Evolutionary conservation across 2,888 invertebrate genomes (phyloP).

Genomic region (Ectemnius continuus): DNA sequence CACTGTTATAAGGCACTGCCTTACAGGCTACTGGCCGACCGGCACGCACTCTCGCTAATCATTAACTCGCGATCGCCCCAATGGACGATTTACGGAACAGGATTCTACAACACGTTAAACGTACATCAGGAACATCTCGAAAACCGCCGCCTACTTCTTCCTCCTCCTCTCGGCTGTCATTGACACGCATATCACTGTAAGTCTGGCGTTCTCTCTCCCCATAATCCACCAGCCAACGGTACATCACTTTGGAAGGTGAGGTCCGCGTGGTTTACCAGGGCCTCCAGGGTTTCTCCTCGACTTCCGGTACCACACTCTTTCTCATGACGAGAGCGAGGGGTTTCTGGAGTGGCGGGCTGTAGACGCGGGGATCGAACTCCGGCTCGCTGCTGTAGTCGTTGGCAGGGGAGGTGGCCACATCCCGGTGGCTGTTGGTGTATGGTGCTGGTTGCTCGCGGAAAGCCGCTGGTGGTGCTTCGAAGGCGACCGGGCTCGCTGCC

Average conservation of each 20-base stretch:
- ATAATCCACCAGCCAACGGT: no score
- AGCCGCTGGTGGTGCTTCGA: conserved; percentile 79
- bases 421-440: conserved; percentile 77
- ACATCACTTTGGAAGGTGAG: no score
- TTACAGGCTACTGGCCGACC: conserved; percentile 70
- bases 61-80: conserved; percentile 34
- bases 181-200: conserved; percentile 37
- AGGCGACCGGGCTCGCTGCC: conserved; percentile 77
- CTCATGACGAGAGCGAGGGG: conserved; percentile 88
- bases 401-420: conserved; percentile 78
- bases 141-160: conserved; percentile 1
- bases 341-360: conserved; percentile 79
- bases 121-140: conserved; percentile 46
- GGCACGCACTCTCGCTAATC: conserved; percentile 49
- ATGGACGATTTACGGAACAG: conserved; percentile 20
- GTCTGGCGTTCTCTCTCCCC: background rate
- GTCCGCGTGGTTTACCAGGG: conserved; percentile 82
- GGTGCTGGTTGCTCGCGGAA: conserved; percentile 75
- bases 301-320: conserved; percentile 80
- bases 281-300: conserved; percentile 89
- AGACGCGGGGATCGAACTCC: conserved; percentile 74
- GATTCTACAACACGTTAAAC: conserved; percentile 28
- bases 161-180: background rate
- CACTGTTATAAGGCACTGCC: conserved; percentile 75
- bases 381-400: conserved; percentile 76